phyloP scores from a whole-genome alignment of 2,888 invertebrate genomes.

The Lasius platythorax region DNA sequence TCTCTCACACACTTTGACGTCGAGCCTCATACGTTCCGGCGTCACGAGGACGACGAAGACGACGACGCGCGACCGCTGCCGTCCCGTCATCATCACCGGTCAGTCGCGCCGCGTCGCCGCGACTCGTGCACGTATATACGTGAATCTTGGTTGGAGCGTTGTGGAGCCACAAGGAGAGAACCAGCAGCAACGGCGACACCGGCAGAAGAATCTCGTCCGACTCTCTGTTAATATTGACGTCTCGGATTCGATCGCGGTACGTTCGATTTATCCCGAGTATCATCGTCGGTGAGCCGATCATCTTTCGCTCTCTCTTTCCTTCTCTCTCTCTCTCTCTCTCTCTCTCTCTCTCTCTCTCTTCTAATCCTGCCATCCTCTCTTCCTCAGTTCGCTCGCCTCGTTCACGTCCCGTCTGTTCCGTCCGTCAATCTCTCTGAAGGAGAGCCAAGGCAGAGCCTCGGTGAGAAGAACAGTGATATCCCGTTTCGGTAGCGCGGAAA shows the following conservation, averaged over 20 bases:
- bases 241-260: constrained; percentile 77
- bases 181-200: background rate
- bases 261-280: constrained; percentile 69
- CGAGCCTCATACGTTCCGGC: constrained; percentile 4
- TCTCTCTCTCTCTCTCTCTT: too few relatives aligned
- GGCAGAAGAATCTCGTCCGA: background rate
- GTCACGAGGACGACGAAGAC: constrained; percentile 18
- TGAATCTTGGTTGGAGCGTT: background rate
- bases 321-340: too few relatives aligned
- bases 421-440: constrained; percentile 14
- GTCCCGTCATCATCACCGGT: background rate
- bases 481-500: constrained; percentile 23
- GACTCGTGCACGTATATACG: background rate
- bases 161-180: background rate
- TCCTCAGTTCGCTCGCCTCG: background rate
- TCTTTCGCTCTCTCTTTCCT: background rate
- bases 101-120: constrained; percentile 40
- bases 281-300: constrained; percentile 55
- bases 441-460: constrained; percentile 23
- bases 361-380: background rate
- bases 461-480: constrained; percentile 23
- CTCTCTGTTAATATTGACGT: constrained; percentile 69
- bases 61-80: constrained; percentile 13
- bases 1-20: constrained; percentile 6
- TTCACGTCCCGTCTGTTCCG: background rate